Base-by-base conservation (phyloP, 1,140 invertebrate species). In the Pogonus chalceus region DNA sequence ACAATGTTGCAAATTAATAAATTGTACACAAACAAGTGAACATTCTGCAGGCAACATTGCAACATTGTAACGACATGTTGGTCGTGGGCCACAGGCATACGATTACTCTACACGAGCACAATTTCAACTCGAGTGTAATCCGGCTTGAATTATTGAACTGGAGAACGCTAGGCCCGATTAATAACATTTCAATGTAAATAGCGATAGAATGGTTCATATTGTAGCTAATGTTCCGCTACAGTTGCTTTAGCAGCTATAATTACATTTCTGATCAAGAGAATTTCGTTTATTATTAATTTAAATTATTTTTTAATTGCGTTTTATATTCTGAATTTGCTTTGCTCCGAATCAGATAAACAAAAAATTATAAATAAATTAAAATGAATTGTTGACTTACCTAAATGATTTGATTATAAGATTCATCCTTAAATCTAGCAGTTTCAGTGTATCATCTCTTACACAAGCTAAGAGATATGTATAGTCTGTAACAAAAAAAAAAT, bases 371-470 rank as follows among this genome's bases (percentile, higher is more conserved):
- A n/a, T 14, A 23, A 12, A 21, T 49, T 52, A 35, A 50, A 39
- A 47, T 18, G 23, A n/a, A n/a, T n/a, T n/a, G n/a, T n/a, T n/a
- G 10, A 72, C 79, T 80, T 76, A 92, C 92, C 84, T 85, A 72
- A 93, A 95, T 49, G 91, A 91, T 53, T 82, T 78, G 54, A 92
- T 79, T 43, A 96, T 89, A 70, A 90, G 84, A 71, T 94, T 95
- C 84, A 90, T 94, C 60, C 94, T 79, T 52, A 98, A 76, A 75
- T 99, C 96, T 63, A 98, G 81, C 20, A 96, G 76, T 70, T 92
- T 91, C 58, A 99, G 77, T 24, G 90, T 92, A 74, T 98, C 92
- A 74, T 98, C 95, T 66, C 95, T 77, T 35, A 92, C 88, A 70
- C 92, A 96, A 63, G 87, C 87, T 59, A 98, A 73, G 47, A 98